Conservation (phyloP, 1,140 invertebrate genomes). For the Eulimnadia texana region DNA sequence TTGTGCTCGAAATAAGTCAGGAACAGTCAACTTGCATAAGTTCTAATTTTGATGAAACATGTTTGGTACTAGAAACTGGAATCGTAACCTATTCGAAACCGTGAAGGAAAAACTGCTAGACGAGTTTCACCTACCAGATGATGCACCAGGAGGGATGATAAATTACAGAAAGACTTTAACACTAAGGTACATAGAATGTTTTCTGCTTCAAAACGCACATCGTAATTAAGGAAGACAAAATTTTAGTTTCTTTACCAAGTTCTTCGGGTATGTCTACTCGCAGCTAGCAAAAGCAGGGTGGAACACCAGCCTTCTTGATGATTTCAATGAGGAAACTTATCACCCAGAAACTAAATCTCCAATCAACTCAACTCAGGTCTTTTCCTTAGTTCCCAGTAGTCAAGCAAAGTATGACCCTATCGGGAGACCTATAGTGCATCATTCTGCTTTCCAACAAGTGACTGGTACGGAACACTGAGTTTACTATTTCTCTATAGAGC, state of each 20-base stretch:
- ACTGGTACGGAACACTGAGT: too few species aligned
- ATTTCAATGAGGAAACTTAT: too few species aligned
- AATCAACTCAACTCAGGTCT: constrained; percentile 6
- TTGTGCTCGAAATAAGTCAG: too few species aligned
- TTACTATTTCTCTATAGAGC: too few species aligned
- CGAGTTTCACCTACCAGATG: constrained; percentile 57
- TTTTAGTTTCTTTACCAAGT: constrained; percentile 85
- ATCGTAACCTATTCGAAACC: background rate
- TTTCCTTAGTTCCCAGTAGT: constrained; percentile 27
- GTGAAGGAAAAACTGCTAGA: constrained; percentile 33
- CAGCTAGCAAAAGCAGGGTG: background rate
- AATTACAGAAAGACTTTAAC: background rate
- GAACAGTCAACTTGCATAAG: too few species aligned
- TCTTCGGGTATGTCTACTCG: constrained; percentile 50
- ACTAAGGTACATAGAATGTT: too few species aligned
- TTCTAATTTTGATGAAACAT: too few species aligned
- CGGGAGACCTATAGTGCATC: constrained; percentile 67
- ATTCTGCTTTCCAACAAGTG: constrained; percentile 54
- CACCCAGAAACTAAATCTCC: too few species aligned
- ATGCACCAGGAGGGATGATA: constrained; percentile 77
- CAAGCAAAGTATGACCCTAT: constrained; percentile 49
- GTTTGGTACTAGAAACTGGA: constrained; percentile 32
- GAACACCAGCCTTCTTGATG: background rate
- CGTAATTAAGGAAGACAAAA: too few species aligned
- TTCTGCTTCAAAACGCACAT: too few species aligned